These are phyloP conservation scores for Sebastes vulpes DNA, from an alignment of 2,797 vertebrate genomes.

Conservation along the genomic window DNA sequence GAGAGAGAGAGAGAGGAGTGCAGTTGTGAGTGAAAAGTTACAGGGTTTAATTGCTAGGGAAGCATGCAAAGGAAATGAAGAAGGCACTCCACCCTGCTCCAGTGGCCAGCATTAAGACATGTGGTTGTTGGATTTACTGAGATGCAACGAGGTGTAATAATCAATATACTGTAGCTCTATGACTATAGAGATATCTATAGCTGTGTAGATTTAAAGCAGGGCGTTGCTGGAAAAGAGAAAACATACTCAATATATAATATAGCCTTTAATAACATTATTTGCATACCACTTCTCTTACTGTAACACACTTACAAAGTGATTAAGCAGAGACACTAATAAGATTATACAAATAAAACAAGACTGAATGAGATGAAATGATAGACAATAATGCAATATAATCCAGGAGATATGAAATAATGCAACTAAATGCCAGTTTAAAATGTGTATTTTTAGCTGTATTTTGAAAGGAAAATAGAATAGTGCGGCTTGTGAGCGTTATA, in stretches of 20 bases:
- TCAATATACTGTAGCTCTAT: neutral
- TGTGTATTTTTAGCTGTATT: neutral
- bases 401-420: neutral
- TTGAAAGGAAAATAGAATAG: neutral
- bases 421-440: neutral
- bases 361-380: neutral
- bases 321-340: neutral
- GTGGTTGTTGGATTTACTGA: conserved; percentile 1
- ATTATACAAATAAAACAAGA: neutral
- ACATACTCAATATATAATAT: neutral
- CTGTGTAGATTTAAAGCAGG: neutral
- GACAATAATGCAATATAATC: neutral
- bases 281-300: neutral
- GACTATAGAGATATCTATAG: neutral
- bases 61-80: conserved; percentile 1
- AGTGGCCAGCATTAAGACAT: conserved; percentile 6
- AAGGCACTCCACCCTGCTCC: neutral
- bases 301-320: neutral
- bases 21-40: neutral
- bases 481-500: neutral
- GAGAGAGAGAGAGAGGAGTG: neutral
- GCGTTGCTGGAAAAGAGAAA: neutral
- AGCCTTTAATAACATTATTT: neutral
- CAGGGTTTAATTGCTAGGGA: neutral
- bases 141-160: neutral